Evolutionary conservation across 1,140 invertebrate genomes (phyloP).

Genomic region (Drosophila lacteicornis): DNA sequence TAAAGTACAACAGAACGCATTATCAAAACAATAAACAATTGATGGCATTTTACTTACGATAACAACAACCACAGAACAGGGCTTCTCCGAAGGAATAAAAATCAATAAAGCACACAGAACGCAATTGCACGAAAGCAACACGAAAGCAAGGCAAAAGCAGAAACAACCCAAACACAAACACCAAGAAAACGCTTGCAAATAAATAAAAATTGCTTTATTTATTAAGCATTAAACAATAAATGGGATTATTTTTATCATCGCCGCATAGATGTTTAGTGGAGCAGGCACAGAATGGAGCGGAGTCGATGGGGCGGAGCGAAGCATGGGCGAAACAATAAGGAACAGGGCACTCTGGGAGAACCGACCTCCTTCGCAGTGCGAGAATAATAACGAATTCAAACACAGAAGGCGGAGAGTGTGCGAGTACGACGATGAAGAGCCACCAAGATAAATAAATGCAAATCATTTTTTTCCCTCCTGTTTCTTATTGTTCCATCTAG

Average conservation of each 20-base stretch:
- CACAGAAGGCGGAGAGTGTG: conserved; percentile 5
- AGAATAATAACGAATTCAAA: conserved; percentile 52
- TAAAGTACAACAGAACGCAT: conserved; percentile 53
- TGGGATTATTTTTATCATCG: conserved; percentile 80
- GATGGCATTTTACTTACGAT: conserved; percentile 71
- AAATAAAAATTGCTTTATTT: conserved; percentile 84
- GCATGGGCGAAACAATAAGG: conserved; percentile 30
- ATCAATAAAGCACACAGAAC: conserved; percentile 51
- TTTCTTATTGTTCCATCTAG: conserved; percentile 29
- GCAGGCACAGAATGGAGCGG: conserved; percentile 1
- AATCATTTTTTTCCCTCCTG: conserved; percentile 61
- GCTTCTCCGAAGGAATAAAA: conserved; percentile 35
- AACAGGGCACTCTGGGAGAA: background rate
- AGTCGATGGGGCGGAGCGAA: conserved; percentile 17
- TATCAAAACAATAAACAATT: conserved; percentile 83
- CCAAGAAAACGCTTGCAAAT: conserved; percentile 66
- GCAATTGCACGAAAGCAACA: conserved; percentile 40
- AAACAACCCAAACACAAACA: conserved; percentile 31
- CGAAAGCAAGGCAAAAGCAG: conserved; percentile 5
- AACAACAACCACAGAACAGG: conserved; percentile 41
- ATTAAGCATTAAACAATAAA: conserved; percentile 84
- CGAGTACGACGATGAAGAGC: conserved; percentile 18
- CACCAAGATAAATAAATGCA: conserved; percentile 76
- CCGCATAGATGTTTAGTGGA: conserved; percentile 53
- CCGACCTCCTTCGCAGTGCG: conserved; percentile 3